Evolutionary conservation across 2,113 vertebrate species (phyloP).

Genomic region (Murina feae): DNA sequence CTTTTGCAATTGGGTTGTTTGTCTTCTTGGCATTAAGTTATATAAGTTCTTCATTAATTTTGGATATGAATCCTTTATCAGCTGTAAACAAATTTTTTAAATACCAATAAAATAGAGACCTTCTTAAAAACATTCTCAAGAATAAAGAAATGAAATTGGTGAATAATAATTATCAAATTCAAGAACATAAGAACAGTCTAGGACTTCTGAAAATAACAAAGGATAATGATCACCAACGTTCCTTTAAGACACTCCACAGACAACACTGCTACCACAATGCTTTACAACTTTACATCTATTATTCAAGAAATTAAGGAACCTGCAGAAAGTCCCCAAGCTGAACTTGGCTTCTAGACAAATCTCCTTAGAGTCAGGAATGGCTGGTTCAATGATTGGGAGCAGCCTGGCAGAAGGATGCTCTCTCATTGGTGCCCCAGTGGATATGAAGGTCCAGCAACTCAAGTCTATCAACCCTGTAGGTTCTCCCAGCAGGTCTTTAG

Average conservation of each 20-base stretch:
- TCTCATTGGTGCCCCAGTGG: rapidly evolving
- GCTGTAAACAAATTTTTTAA: background rate
- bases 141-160: background rate
- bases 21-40: background rate
- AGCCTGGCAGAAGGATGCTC: background rate
- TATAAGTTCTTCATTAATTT: background rate
- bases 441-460: background rate
- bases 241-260: background rate
- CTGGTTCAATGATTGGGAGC: background rate
- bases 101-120: background rate
- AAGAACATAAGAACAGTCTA: background rate
- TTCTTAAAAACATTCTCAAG: background rate
- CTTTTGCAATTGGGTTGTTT: background rate
- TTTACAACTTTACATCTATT: background rate
- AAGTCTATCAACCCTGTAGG: background rate
- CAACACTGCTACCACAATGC: background rate
- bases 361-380: background rate
- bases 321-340: background rate
- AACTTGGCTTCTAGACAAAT: background rate
- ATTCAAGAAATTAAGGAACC: background rate
- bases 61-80: background rate
- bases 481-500: background rate
- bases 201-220: background rate
- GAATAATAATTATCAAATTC: background rate
- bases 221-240: background rate